phyloP scores from a whole-genome alignment of 2,113 vertebrate species.

The Urocolius indicus region DNA sequence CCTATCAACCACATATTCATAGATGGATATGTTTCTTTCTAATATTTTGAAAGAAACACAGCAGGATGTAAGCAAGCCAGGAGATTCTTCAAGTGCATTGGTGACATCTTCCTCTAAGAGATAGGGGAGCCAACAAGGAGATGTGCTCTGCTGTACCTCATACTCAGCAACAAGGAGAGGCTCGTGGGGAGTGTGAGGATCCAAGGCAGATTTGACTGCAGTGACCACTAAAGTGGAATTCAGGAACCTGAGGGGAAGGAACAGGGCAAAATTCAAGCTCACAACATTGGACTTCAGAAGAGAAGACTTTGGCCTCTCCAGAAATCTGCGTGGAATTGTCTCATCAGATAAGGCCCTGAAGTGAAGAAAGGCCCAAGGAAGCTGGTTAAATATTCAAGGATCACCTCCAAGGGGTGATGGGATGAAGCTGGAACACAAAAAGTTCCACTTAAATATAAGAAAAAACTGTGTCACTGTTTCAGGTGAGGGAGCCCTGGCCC shows the following conservation, averaged over 20 bases:
- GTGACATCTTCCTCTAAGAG: background rate
- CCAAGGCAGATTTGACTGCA: background rate
- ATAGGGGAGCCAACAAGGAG: background rate
- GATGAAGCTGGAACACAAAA: too few relatives aligned
- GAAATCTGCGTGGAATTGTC: background rate
- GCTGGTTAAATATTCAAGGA: too few relatives aligned
- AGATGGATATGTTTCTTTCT: background rate
- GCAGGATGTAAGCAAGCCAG: background rate
- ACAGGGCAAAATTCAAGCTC: background rate
- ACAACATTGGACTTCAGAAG: background rate
- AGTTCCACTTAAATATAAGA: too few relatives aligned
- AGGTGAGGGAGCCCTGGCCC: too few relatives aligned
- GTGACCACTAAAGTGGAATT: background rate
- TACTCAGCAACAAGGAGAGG: background rate
- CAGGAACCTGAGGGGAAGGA: background rate
- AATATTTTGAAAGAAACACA: background rate
- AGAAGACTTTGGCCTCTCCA: background rate
- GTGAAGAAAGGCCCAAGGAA: background rate
- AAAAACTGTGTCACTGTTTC: too few relatives aligned
- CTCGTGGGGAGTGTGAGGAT: background rate
- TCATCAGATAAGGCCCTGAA: background rate
- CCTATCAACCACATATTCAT: too few relatives aligned
- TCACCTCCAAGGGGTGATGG: too few relatives aligned
- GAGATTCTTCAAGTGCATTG: background rate
- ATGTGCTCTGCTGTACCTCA: background rate